Percentiles rank a stretch among this genome's conserved stretches.
Conservation (phyloP, 1,140 invertebrate genomes). For the Coelopa frigida region DNA sequence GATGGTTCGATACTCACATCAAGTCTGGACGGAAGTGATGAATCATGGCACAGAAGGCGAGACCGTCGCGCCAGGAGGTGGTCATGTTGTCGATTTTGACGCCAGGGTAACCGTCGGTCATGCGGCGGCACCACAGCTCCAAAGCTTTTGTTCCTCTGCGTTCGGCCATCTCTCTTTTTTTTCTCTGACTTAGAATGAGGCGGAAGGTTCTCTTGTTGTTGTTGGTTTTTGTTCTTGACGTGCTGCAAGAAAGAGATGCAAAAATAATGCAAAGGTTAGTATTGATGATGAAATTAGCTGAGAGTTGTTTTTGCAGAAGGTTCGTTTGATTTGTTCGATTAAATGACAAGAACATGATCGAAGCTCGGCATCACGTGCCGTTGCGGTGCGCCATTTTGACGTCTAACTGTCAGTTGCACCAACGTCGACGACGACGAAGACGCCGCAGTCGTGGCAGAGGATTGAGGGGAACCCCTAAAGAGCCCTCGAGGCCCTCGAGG, state of each 20-base stretch:
- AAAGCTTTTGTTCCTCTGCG: constrained; percentile 77
- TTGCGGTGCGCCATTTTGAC: too few relatives aligned
- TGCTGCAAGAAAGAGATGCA: not conserved
- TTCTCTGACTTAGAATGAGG: not conserved
- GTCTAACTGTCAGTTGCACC: too few relatives aligned
- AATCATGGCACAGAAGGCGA: constrained; percentile 94
- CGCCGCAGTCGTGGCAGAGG: too few relatives aligned
- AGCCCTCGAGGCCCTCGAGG: too few relatives aligned
- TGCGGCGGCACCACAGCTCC: constrained; percentile 79
- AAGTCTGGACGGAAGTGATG: constrained; percentile 92
- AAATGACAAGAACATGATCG: too few relatives aligned
- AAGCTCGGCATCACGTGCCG: too few relatives aligned
- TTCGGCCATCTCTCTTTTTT: constrained; percentile 59
- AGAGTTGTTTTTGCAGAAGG: too few relatives aligned
- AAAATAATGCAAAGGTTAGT: too few relatives aligned
- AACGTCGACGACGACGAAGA: too few relatives aligned
- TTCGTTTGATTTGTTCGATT: too few relatives aligned
- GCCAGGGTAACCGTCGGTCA: constrained; percentile 84
- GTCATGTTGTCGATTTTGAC: constrained; percentile 88
- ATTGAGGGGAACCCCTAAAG: too few relatives aligned
- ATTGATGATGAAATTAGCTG: too few relatives aligned
- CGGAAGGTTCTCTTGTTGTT: not conserved
- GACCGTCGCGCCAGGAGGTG: constrained; percentile 85
- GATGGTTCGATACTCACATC: constrained; percentile 84
- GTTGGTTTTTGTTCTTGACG: not conserved